Percentiles rank a stretch among this genome's conserved stretches.
These are phyloP conservation scores for Frankliniella intonsa DNA, from an alignment of 2,888 invertebrate species.

Conservation along the genomic window DNA sequence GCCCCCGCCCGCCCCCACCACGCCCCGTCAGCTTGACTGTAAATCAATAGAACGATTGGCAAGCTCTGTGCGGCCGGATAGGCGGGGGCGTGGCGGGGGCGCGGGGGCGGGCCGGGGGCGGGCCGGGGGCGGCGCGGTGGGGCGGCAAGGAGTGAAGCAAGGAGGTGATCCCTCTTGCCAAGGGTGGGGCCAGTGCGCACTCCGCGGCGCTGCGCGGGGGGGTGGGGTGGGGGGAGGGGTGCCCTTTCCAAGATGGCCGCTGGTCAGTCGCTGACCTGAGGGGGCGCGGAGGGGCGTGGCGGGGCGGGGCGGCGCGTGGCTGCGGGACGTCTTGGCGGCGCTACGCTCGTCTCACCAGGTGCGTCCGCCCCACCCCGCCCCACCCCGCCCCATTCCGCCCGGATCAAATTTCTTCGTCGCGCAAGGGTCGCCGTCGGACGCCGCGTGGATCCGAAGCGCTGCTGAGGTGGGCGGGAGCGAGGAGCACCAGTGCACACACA, in stretches of 20 bases:
- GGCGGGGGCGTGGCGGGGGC: not conserved
- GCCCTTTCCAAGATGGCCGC: constrained; percentile 22
- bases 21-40: constrained; percentile 23
- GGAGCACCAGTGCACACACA: no score
- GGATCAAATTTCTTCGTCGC: no score
- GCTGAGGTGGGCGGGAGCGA: no score
- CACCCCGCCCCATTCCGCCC: not conserved
- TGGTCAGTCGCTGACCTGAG: constrained; percentile 21
- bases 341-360: not conserved
- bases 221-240: constrained; percentile 23
- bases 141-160: constrained; percentile 23
- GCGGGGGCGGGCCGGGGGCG: constrained; percentile 5
- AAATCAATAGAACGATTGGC: constrained; percentile 26
- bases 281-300: constrained; percentile 6
- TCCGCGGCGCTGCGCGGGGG: constrained; percentile 13
- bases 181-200: constrained; percentile 20
- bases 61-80: constrained; percentile 24
- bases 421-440: no score
- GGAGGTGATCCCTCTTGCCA: constrained; percentile 21
- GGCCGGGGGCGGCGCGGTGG: not conserved
- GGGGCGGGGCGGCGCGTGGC: not conserved
- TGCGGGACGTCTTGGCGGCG: not conserved
- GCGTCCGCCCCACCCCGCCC: not conserved
- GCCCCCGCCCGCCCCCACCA: not conserved
- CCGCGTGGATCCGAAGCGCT: no score